Conservation (phyloP, 2,797 vertebrate species). For the Lagodon rhomboides region DNA sequence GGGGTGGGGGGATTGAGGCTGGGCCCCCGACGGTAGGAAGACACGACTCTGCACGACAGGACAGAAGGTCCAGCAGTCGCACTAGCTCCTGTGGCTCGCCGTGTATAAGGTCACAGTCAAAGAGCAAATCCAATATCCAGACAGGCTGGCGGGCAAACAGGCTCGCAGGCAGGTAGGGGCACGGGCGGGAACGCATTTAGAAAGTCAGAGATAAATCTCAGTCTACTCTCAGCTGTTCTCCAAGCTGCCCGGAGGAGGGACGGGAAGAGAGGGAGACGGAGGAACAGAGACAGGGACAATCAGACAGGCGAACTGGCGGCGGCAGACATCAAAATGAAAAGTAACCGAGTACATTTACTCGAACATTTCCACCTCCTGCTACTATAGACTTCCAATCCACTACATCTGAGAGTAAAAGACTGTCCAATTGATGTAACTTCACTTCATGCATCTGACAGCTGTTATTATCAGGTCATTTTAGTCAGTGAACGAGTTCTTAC, state of each 20-base stretch:
- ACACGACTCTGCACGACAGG: conserved; percentile 72
- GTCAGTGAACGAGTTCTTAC: not conserved
- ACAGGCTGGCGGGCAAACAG: conserved; percentile 67
- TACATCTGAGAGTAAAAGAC: not conserved
- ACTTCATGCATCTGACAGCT: too few species aligned
- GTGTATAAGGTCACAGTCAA: conserved; percentile 83
- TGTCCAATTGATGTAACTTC: too few species aligned
- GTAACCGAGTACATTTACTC: conserved; percentile 4
- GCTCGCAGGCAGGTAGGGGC: conserved; percentile 68
- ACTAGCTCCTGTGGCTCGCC: conserved; percentile 72
- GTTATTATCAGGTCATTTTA: not conserved
- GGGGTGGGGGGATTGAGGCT: conserved; percentile 6
- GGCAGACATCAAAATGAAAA: conserved; percentile 4
- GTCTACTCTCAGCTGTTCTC: conserved; percentile 67
- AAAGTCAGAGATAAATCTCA: conserved; percentile 75
- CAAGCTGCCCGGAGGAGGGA: conserved; percentile 52
- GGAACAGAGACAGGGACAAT: conserved; percentile 43
- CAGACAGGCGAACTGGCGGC: conserved; percentile 41
- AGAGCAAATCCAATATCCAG: conserved; percentile 84
- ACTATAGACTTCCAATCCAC: not conserved
- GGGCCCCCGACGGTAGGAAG: conserved; percentile 51
- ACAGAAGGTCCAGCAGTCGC: conserved; percentile 73
- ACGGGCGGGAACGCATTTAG: conserved; percentile 62
- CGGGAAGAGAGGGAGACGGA: conserved; percentile 22
- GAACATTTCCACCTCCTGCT: not conserved